These are phyloP conservation scores for Carcina quercana DNA, from an alignment of 2,888 invertebrate genomes.

Conservation along the genomic window DNA sequence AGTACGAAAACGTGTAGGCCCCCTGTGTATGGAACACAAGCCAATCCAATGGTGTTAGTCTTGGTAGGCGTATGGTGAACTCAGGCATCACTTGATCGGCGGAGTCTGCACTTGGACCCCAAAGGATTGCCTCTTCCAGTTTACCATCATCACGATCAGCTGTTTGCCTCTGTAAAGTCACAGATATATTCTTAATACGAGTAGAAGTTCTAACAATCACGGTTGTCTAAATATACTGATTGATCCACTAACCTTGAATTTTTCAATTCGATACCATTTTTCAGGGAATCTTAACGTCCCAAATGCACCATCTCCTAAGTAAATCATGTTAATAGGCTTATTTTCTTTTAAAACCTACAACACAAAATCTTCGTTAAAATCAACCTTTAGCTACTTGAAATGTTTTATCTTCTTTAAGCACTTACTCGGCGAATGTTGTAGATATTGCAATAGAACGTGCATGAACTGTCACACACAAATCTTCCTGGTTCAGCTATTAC, in stretches of 20 bases:
- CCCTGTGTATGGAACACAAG: slow-evolving; percentile 27
- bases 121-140: slow-evolving; percentile 25
- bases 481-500: slow-evolving; percentile 34
- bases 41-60: slow-evolving; percentile 27
- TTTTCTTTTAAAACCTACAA: slow-evolving; percentile 27
- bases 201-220: background rate
- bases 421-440: slow-evolving; percentile 27
- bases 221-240: background rate
- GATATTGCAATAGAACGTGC: slow-evolving; percentile 29
- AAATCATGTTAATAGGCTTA: slow-evolving; percentile 30
- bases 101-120: slow-evolving; percentile 34
- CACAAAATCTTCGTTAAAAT: background rate
- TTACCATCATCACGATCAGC: slow-evolving; percentile 5
- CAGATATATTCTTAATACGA: background rate
- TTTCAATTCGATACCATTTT: slow-evolving; percentile 28
- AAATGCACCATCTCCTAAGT: slow-evolving; percentile 31
- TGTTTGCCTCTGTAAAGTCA: background rate
- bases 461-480: slow-evolving; percentile 29
- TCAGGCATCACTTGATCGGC: slow-evolving; percentile 27
- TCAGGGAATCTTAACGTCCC: slow-evolving; percentile 28
- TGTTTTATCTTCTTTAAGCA: background rate
- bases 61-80: slow-evolving; percentile 20
- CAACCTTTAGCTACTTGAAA: background rate
- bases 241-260: slow-evolving; percentile 25
- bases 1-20: slow-evolving; percentile 25